Base-by-base conservation (phyloP, 2,113 vertebrate species). In the Clarias magur region DNA sequence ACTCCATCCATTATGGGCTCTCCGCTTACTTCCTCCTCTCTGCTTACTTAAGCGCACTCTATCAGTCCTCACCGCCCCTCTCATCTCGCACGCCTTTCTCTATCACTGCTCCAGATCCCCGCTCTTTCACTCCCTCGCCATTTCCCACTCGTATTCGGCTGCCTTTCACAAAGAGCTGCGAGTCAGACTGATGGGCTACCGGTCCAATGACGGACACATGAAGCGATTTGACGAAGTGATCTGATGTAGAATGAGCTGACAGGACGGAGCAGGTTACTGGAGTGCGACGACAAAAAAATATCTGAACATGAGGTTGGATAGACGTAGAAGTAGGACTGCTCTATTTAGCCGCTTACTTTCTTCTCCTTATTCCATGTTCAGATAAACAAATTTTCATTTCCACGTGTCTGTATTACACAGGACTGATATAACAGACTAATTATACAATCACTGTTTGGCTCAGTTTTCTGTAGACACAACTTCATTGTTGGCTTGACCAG, bases 1-100 rank as follows among this genome's bases (percentile, higher is more conserved):
- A 80, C 82, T 84, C 57, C 70, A 81, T 85, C 85, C 65, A 90
- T 87, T 88, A 89, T 76, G 19, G 62, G 56, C 81, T 70, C 65
- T 82, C 78, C 82, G 80, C 56, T 62, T 65, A 27, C 38, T 86
- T 70, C 60, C 62, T 84, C n/a, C 30, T 89, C 65, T 76, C 84
- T 88, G n/a, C 63, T 85, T 82, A 82, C 60, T 82, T 88, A 73
- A 73, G 13, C 67, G 3, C 57, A 75, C 38, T 48, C 63, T 48
- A 80, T 88, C 42, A 48, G 76, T 80, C 68, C 79, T 27, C 25
- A 10, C 83, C 27, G 2, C n/a, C 68, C 27, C 88, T 76, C 79
- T 82, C 88, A 65, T 83, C 27, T 60, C 59, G 3, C 59, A n/a
- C 76, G 59, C 72, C 48, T 78, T 57, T 68, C 63, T 75, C 67